Percentiles rank a stretch among this genome's conserved stretches.
phyloP scores from a whole-genome alignment of 1,140 invertebrate species.

The Listronotus oregonensis region DNA sequence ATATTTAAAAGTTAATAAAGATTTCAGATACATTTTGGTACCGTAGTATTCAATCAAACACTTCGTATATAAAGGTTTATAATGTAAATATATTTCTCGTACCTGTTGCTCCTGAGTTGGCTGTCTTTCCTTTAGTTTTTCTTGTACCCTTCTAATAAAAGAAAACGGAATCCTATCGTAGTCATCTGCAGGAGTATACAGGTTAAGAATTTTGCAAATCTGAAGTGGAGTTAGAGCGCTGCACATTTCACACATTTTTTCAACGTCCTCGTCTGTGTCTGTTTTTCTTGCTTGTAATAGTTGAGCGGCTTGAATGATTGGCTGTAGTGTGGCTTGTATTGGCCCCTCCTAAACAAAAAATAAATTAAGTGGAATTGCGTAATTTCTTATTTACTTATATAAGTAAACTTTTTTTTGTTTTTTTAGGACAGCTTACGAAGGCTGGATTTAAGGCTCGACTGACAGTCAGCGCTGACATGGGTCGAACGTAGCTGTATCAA shows the following conservation, averaged over 20 bases:
- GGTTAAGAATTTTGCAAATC: slow-evolving; percentile 83
- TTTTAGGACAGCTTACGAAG: no score
- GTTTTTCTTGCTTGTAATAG: slow-evolving; percentile 88
- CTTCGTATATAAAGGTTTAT: no score
- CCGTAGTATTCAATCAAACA: no score
- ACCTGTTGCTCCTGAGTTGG: slow-evolving; percentile 64
- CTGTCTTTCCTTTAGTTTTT: slow-evolving; percentile 68
- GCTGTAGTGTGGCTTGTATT: slow-evolving; percentile 75
- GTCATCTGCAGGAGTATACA: slow-evolving; percentile 89
- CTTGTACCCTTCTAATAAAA: slow-evolving; percentile 87
- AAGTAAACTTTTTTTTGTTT: no score
- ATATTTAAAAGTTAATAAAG: no score
- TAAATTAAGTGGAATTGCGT: background rate
- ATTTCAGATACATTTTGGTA: no score
- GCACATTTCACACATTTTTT: slow-evolving; percentile 91
- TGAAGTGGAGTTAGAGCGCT: slow-evolving; percentile 84
- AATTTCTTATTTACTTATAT: no score
- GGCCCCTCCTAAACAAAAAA: slow-evolving; percentile 62
- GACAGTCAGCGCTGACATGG: no score
- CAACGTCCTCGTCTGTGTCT: slow-evolving; percentile 76
- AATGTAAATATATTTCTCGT: no score
- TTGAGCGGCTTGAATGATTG: slow-evolving; percentile 94
- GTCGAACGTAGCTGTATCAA: no score
- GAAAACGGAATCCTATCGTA: slow-evolving; percentile 83
- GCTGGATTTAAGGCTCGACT: no score